phyloP scores from a whole-genome alignment of 2,797 vertebrate genomes.

The Pseudochromis fuscus region DNA sequence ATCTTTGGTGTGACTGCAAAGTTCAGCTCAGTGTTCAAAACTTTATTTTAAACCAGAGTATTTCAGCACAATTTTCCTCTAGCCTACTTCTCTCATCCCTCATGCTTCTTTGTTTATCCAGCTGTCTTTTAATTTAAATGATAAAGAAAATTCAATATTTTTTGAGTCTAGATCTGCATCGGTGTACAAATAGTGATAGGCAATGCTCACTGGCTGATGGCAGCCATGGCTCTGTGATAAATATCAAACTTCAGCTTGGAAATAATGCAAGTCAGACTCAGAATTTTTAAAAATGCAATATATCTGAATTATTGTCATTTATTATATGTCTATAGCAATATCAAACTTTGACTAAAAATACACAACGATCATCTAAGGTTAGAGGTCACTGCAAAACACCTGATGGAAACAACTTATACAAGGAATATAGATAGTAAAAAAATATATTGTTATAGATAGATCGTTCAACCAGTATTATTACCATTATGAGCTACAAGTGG shows the following conservation, averaged over 20 bases:
- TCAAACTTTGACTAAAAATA: neutral
- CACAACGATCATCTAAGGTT: neutral
- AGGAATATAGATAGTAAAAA: neutral
- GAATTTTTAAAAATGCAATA: too few relatives aligned
- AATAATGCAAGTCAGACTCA: too few relatives aligned
- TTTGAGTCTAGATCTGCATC: neutral
- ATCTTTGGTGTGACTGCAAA: neutral
- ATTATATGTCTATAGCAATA: neutral
- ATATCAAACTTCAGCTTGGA: neutral
- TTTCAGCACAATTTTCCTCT: neutral
- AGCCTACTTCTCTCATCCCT: neutral
- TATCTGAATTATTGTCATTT: neutral
- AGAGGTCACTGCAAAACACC: neutral
- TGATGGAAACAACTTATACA: neutral
- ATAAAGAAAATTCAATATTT: neutral
- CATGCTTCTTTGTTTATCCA: neutral
- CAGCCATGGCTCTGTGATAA: neutral
- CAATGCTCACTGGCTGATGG: neutral
- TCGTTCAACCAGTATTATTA: neutral
- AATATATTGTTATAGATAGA: neutral
- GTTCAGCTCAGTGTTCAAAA: neutral
- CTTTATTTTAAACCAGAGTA: neutral
- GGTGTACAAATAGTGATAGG: neutral
- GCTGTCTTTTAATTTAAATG: neutral
- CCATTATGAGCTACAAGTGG: slow-evolving; percentile 5